These are phyloP conservation scores for Pardosa pseudoannulata DNA, from an alignment of 2,888 invertebrate genomes.

Conservation along the genomic window DNA sequence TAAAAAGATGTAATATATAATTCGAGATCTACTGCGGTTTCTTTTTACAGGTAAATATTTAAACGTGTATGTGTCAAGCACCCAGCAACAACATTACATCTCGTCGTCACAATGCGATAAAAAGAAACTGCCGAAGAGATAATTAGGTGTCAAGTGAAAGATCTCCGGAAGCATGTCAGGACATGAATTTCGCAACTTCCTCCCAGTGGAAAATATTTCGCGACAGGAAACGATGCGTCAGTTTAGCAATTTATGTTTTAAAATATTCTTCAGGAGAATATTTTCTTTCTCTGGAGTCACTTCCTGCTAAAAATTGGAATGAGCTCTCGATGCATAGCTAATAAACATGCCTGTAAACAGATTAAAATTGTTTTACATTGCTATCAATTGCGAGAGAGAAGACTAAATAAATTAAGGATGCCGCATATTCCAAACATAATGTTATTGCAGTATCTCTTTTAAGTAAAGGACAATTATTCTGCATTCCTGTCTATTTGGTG, in stretches of 20 bases:
- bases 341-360: no score
- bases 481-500: no score
- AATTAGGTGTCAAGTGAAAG: conserved; percentile 64
- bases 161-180: conserved; percentile 63
- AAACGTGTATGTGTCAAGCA: not conserved
- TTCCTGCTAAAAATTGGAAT: conserved; percentile 27
- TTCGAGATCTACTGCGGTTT: no score
- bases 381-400: no score
- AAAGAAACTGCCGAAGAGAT: conserved; percentile 63
- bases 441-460: no score
- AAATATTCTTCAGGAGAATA: conserved; percentile 38
- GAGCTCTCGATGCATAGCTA: conserved; percentile 6
- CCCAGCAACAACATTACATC: conserved; percentile 20
- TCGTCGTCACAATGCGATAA: conserved; percentile 53
- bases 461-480: no score
- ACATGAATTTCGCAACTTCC: conserved; percentile 51
- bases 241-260: conserved; percentile 29
- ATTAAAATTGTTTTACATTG: no score
- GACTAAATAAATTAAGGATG: no score
- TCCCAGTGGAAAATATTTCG: conserved; percentile 64
- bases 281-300: conserved; percentile 30
- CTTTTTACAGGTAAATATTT: no score
- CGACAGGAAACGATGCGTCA: conserved; percentile 62
- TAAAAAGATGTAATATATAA: no score
- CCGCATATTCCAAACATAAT: no score